These are phyloP conservation scores for Nymphalis io DNA, from an alignment of 1,140 invertebrate genomes.

Conservation along the genomic window DNA sequence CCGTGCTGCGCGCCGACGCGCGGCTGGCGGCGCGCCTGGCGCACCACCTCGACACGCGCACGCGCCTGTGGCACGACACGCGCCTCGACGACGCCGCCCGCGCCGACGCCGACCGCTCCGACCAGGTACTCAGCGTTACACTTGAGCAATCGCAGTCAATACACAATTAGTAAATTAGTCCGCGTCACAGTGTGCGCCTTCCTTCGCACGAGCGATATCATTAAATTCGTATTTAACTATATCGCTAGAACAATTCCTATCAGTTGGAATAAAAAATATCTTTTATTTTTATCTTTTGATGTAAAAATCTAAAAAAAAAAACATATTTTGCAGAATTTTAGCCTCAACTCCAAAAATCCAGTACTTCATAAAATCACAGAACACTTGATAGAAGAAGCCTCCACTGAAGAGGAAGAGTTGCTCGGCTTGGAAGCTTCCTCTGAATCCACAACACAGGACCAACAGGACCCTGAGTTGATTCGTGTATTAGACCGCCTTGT, in stretches of 20 bases:
- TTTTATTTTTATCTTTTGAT: too few species aligned
- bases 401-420: slow-evolving; percentile 98
- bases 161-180: too few species aligned
- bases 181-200: too few species aligned
- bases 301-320: too few species aligned
- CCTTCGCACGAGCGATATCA: too few species aligned
- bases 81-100: slow-evolving; percentile 18
- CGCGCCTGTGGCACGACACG: slow-evolving; percentile 87
- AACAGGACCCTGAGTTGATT: slow-evolving; percentile 79
- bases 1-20: slow-evolving; percentile 95
- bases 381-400: slow-evolving; percentile 98
- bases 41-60: slow-evolving; percentile 93
- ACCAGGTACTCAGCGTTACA: background rate
- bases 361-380: slow-evolving; percentile 98
- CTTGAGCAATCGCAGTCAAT: too few species aligned
- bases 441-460: slow-evolving; percentile 82
- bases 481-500: slow-evolving; percentile 89
- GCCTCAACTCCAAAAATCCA: slow-evolving; percentile 95
- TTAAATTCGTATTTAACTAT: too few species aligned
- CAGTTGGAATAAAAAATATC: too few species aligned
- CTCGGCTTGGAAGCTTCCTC: slow-evolving; percentile 85
- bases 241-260: too few species aligned
- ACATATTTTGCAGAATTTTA: slow-evolving; percentile 82
- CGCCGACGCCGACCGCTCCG: slow-evolving; percentile 2
- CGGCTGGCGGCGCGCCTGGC: slow-evolving; percentile 97